These are phyloP conservation scores for Agriopis aurantiaria DNA, from an alignment of 2,888 invertebrate genomes.

Conservation along the genomic window DNA sequence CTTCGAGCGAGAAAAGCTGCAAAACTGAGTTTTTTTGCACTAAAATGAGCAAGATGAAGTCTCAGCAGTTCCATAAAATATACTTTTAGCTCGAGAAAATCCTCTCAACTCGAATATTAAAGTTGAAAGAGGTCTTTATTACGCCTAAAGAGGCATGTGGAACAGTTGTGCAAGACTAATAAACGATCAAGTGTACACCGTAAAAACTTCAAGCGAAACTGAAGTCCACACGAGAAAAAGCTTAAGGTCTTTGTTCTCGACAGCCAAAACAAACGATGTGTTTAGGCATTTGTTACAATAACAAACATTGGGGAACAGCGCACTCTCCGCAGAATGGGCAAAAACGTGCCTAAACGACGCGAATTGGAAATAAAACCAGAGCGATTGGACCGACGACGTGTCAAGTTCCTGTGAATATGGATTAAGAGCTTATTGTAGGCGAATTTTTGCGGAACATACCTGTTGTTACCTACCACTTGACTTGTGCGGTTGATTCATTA, in stretches of 20 bases:
- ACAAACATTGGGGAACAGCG: constrained; percentile 69
- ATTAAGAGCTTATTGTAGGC: constrained; percentile 76
- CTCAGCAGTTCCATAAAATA: constrained; percentile 27
- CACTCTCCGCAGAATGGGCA: constrained; percentile 57
- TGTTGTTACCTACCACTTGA: constrained; percentile 44
- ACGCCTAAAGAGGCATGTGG: constrained; percentile 53
- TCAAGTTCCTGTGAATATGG: constrained; percentile 66
- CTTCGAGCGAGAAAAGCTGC: constrained; percentile 25
- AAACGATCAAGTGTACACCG: constrained; percentile 61
- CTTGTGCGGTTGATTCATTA: constrained; percentile 43
- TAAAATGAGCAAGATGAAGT: constrained; percentile 36
- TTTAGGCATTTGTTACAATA: constrained; percentile 79
- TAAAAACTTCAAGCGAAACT: constrained; percentile 75
- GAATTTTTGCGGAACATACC: constrained; percentile 65
- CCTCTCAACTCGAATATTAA: constrained; percentile 38
- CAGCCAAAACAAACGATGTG: constrained; percentile 81
- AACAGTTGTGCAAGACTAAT: constrained; percentile 63
- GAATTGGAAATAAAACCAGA: constrained; percentile 66
- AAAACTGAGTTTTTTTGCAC: constrained; percentile 30
- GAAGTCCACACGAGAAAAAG: constrained; percentile 66
- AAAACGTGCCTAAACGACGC: constrained; percentile 76
- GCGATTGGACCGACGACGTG: constrained; percentile 67
- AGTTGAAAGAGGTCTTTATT: constrained; percentile 51
- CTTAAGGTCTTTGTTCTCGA: constrained; percentile 77
- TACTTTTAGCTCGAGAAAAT: constrained; percentile 23